Base-by-base conservation (phyloP, 2,113 vertebrate genomes). In the Nothobranchius kuhntae region DNA sequence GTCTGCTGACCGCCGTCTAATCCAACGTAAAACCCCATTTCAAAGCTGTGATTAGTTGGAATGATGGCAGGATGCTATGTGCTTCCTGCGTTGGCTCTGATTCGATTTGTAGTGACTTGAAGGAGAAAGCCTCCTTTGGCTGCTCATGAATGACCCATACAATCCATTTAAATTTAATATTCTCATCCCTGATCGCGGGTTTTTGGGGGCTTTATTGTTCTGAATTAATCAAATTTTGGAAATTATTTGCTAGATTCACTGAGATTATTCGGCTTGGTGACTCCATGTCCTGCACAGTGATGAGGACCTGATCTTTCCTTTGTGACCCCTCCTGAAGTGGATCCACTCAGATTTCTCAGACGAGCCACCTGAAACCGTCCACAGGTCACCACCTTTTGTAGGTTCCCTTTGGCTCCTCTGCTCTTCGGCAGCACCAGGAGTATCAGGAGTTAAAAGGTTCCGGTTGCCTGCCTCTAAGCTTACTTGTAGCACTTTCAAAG, bases 41-140 rank as follows among this genome's bases (percentile, higher is more conserved):
- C 45, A 58, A 59, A 58, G 53, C 53, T 50, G 61, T 65, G 65
- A 75, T 87, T 84, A 73, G 69, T 77, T 59, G 13, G 38, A 1
- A 6, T 58, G 64, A 35, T 64, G 58, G 69, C 67, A 69, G 54
- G 62, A 61, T 51, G 7, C 75, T 60, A 11, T 13, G 60, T 24
- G 55, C 68, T 81, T 54, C 72, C 80, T 81, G 73, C 15, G 48
- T 75, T 79, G 45, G 40, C 48, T 65, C 63, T 70, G 73, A 83
- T 80, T 42, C 0, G 3, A 73, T 82, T 63, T 24, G 35, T 61
- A 82, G 80, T 65, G 61, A 71, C 45, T 75, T 82, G 50, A 71
- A 54, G 13, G 50, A 61, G 63, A 68, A 54, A 44, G 55, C 63
- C 61, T 82, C 65, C 53, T 73, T 71, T 53, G 52, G 40, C 65